Percentiles rank a stretch among this genome's conserved stretches.
Conservation (phyloP, 1,140 invertebrate species). For the Saccostrea cuccullata region DNA sequence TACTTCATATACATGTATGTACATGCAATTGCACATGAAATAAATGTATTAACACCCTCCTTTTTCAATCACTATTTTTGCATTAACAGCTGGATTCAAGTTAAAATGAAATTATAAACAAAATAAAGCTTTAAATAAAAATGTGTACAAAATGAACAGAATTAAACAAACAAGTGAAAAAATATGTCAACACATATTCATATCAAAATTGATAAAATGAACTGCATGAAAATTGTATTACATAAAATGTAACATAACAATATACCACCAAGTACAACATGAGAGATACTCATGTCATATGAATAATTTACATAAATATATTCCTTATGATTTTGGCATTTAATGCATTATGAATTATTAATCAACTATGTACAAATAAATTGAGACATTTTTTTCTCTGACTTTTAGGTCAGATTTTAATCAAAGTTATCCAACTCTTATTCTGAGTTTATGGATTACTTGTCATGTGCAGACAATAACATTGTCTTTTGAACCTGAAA, state of each 20-base stretch:
- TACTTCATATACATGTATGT: too few species aligned
- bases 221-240: not conserved
- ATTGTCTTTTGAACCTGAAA: not conserved
- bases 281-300: not conserved
- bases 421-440: slow-evolving; percentile 25
- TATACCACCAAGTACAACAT: not conserved
- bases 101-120: not conserved
- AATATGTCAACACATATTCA: not conserved
- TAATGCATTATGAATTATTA: not conserved
- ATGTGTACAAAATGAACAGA: not conserved
- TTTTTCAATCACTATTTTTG: not conserved
- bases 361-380: not conserved
- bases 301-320: not conserved
- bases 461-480: not conserved
- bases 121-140: not conserved
- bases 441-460: not conserved
- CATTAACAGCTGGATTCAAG: not conserved
- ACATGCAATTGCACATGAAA: too few species aligned
- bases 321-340: too few species aligned
- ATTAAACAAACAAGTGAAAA: not conserved
- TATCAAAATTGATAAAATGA: not conserved
- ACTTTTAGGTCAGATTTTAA: not conserved
- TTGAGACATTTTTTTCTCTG: not conserved
- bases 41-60: not conserved
- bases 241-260: not conserved